Conservation (phyloP, 2,113 vertebrate species). For the Cricetomys ansorgei region DNA sequence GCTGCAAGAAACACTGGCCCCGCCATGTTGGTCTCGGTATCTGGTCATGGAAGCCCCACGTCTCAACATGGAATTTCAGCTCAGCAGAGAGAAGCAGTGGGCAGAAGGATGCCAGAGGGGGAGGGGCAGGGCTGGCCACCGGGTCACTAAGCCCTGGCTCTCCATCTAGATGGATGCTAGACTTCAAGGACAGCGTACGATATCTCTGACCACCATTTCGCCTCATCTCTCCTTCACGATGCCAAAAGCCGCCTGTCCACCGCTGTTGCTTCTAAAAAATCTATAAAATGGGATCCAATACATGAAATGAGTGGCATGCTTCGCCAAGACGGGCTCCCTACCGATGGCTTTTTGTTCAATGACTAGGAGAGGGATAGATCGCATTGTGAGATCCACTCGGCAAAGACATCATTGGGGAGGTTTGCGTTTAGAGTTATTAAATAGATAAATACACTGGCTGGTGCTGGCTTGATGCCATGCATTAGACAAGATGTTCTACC, state of each 20-base stretch:
- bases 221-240: background rate
- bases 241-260: background rate
- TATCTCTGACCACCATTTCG: background rate
- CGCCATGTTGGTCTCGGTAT: background rate
- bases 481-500: background rate
- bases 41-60: background rate
- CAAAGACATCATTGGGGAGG: background rate
- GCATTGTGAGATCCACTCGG: background rate
- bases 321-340: background rate
- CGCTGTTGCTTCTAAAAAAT: slow-evolving; percentile 17
- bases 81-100: slow-evolving; percentile 3
- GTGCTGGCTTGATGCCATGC: background rate
- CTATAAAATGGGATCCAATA: background rate
- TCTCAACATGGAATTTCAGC: background rate
- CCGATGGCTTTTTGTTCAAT: slow-evolving; percentile 19
- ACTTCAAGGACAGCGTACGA: background rate
- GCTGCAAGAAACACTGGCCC: background rate
- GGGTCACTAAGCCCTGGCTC: background rate
- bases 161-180: slow-evolving; percentile 14
- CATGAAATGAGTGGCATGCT: background rate
- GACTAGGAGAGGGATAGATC: background rate
- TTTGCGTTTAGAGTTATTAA: background rate
- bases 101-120: slow-evolving; percentile 1
- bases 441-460: background rate
- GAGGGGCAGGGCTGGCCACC: background rate